Conservation (phyloP, 1,140 invertebrate species). For the Bombyx mandarina region DNA sequence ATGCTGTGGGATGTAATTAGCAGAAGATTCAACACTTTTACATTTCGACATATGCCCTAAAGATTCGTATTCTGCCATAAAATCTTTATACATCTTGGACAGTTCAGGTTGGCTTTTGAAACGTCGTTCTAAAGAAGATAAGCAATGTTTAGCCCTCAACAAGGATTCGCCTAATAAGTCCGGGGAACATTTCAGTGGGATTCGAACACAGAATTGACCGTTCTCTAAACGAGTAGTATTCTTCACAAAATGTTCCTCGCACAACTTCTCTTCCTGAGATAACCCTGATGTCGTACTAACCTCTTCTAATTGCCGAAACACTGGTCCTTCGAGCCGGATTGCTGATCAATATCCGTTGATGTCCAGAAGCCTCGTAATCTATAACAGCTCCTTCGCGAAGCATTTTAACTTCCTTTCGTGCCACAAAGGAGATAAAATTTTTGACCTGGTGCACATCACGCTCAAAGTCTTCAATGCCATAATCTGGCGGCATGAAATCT, state of each 20-base stretch:
- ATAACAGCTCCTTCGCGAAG: too few species aligned
- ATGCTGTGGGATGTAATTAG: slow-evolving; percentile 18
- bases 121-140: slow-evolving; percentile 26
- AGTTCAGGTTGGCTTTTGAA: slow-evolving; percentile 3
- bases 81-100: slow-evolving; percentile 14
- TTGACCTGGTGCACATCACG: too few species aligned
- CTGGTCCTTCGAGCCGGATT: too few species aligned
- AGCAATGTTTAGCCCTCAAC: slow-evolving; percentile 20
- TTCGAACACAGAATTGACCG: slow-evolving; percentile 19
- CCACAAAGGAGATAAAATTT: too few species aligned
- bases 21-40: too few species aligned
- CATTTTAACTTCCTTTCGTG: too few species aligned
- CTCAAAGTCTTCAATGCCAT: too few species aligned
- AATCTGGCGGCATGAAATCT: too few species aligned
- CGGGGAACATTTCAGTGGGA: slow-evolving; percentile 26
- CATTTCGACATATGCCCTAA: slow-evolving; percentile 28
- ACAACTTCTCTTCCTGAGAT: slow-evolving; percentile 12
- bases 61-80: slow-evolving; percentile 13
- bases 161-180: slow-evolving; percentile 32
- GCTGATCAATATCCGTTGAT: too few species aligned
- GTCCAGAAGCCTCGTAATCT: too few species aligned
- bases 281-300: slow-evolving; percentile 8
- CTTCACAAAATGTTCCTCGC: slow-evolving; percentile 19
- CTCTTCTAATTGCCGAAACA: slow-evolving; percentile 25
- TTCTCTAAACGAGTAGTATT: slow-evolving; percentile 17